Evolutionary conservation across 1,140 invertebrate genomes (phyloP).

Genomic region (Euwallacea fornicatus): DNA sequence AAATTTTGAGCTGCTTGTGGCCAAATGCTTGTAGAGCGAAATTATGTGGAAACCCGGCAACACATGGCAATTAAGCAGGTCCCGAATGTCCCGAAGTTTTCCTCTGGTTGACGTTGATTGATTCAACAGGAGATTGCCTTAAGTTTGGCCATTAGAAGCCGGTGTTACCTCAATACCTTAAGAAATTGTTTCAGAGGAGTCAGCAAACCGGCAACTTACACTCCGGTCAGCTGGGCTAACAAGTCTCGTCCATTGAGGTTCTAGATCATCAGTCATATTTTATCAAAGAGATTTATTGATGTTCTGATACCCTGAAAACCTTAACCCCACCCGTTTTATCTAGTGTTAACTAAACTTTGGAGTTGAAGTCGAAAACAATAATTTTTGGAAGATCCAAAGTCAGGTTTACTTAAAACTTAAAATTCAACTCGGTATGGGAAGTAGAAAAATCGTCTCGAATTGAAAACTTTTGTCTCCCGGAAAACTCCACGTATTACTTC

Average conservation of each 20-base stretch:
- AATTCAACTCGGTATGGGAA: not conserved
- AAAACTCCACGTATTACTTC: conserved; percentile 25
- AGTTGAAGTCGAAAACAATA: too few species aligned
- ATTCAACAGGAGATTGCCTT: conserved; percentile 20
- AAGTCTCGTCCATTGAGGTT: too few species aligned
- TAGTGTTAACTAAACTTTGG: too few species aligned
- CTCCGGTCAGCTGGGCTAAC: not conserved
- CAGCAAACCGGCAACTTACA: conserved; percentile 1
- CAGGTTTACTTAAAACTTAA: too few species aligned
- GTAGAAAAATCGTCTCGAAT: conserved; percentile 8
- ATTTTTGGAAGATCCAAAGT: too few species aligned
- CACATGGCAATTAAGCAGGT: conserved; percentile 19
- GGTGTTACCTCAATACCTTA: conserved; percentile 13
- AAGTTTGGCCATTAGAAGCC: conserved; percentile 15
- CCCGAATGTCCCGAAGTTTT: conserved; percentile 9
- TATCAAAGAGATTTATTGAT: too few species aligned
- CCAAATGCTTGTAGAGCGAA: not conserved
- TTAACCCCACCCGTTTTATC: too few species aligned
- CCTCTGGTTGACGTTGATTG: conserved; percentile 15
- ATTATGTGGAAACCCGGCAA: conserved; percentile 11
- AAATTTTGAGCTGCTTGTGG: too few species aligned
- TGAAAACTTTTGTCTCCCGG: conserved; percentile 22
- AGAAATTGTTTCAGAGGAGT: conserved; percentile 12
- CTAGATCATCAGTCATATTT: too few species aligned
- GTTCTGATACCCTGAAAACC: too few species aligned